phyloP scores from a whole-genome alignment of 2,888 invertebrate genomes.

The Morpho achilles region DNA sequence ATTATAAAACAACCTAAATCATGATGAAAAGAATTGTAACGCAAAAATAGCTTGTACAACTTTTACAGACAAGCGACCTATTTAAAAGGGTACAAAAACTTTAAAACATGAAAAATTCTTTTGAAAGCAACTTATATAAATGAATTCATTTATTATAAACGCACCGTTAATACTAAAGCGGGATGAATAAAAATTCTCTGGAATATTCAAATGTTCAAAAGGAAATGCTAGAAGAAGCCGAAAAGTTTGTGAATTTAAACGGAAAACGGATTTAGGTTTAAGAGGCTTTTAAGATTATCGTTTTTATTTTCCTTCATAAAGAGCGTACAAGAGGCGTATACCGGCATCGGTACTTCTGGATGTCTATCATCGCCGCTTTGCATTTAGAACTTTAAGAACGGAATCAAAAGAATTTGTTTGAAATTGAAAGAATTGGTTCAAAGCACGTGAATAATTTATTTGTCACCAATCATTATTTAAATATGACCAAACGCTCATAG shows the following conservation, averaged over 20 bases:
- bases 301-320: constrained; percentile 10
- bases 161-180: constrained; percentile 19
- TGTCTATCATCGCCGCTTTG: no score
- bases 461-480: no score
- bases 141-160: constrained; percentile 20
- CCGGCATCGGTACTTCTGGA: no score
- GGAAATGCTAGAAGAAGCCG: constrained; percentile 16
- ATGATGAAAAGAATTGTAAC: background rate
- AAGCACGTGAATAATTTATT: no score
- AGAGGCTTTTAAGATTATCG: constrained; percentile 17
- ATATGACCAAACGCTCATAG: no score
- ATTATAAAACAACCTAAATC: background rate
- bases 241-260: constrained; percentile 14
- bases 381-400: no score
- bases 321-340: no score
- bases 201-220: constrained; percentile 22
- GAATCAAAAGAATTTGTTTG: no score
- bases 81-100: constrained; percentile 20
- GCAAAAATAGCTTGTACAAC: constrained; percentile 6
- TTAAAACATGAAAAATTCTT: constrained; percentile 16
- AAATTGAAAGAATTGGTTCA: no score
- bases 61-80: constrained; percentile 17
- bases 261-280: constrained; percentile 18
- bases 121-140: constrained; percentile 16
- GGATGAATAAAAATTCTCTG: constrained; percentile 20